Base-by-base conservation (phyloP, 2,797 vertebrate genomes). In the Taeniopygia guttata region DNA sequence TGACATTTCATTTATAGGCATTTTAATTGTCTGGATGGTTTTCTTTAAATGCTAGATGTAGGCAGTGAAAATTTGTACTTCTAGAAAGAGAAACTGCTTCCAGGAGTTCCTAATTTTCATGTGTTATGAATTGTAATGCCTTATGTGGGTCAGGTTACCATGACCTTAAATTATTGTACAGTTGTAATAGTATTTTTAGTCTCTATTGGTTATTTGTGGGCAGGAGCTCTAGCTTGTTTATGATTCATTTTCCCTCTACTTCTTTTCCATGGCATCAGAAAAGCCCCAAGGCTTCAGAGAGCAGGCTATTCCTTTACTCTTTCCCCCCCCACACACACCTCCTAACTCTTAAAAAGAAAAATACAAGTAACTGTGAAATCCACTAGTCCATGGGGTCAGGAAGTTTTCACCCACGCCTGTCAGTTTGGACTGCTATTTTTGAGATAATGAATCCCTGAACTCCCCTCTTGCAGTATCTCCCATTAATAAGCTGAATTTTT, bases 21-120 rank as follows among this genome's bases (percentile, higher is more conserved):
- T 98, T 98, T 98, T 98, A 98, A 98, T 98, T 98, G 98, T 97
- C 97, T 98, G 97, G 96, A 97, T 98, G 96, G 96, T 97, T 98
- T 98, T 97, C 93, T 97, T 97, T 97, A 98, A 98, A 98, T 97
- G 96, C 81, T 98, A 97, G 96, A 97, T 52, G 94, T 97, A 97
- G 96, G 96, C 92, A 96, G 95, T 96, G 95, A 96, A 98, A 98
- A 97, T 97, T 96, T 97, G 88, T 97, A 96, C 96, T 97, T 97
- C 95, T 75, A 96, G 60, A 87, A 83, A 85, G 87, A 97, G 96
- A 97, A 97, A 97, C 94, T 97, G 90, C 91, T 98, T 98, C 96
- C 80, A 97, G 94, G 94, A 98, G 92, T 96, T 96, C 96, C 96
- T 98, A 97, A 98, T 98, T 98, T 98, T 98, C 97, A 97, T 97